Evolutionary conservation across 2,888 invertebrate genomes (phyloP).

Genomic region (Stegophylla sp.): DNA sequence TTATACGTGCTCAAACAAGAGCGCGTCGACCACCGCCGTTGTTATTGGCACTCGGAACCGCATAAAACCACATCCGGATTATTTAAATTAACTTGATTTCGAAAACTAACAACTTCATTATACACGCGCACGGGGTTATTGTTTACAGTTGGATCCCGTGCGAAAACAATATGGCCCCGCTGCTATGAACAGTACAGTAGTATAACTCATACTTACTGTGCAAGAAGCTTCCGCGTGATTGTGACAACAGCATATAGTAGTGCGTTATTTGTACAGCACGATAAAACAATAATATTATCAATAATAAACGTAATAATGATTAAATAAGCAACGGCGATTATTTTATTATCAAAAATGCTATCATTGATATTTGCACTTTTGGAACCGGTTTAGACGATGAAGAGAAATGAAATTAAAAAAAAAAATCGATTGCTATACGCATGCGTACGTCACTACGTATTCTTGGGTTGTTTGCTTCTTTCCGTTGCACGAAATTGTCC

Average conservation of each 20-base stretch:
- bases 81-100: constrained; percentile 40
- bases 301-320: not conserved
- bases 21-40: not conserved
- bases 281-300: constrained; percentile 18
- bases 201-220: not conserved
- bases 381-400: too few species aligned
- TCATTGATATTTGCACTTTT: too few species aligned
- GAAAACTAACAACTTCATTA: constrained; percentile 33
- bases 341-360: too few species aligned
- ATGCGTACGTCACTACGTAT: too few species aligned
- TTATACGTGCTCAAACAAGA: not conserved
- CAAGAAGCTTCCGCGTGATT: constrained; percentile 5
- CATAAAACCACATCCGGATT: constrained; percentile 25
- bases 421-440: too few species aligned
- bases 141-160: not conserved
- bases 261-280: constrained; percentile 19
- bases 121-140: not conserved
- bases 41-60: constrained; percentile 16
- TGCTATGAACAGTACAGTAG: too few species aligned
- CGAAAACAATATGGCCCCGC: constrained; percentile 12
- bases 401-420: too few species aligned
- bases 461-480: too few species aligned
- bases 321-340: not conserved
- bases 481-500: too few species aligned
- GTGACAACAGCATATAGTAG: too few species aligned